These are phyloP conservation scores for Vespertilio murinus DNA, from an alignment of 2,797 vertebrate species.

Conservation along the genomic window DNA sequence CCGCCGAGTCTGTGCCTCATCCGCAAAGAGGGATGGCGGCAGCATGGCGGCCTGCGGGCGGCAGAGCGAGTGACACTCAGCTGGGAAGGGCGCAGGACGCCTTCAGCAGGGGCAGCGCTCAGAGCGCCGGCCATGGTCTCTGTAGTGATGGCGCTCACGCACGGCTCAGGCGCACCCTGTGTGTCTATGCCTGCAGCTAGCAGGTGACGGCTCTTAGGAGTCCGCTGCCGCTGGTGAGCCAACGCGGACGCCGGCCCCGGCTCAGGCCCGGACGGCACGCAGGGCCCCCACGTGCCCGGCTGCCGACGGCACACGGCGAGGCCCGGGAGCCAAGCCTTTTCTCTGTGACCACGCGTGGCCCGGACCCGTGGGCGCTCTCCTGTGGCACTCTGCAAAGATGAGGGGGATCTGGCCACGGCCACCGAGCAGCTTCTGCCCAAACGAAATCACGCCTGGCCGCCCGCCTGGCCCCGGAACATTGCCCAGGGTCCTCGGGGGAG, in stretches of 20 bases:
- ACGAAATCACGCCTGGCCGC: not conserved
- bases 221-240: not conserved
- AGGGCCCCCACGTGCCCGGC: not conserved
- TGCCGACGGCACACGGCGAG: not conserved
- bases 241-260: not conserved
- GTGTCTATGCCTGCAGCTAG: not conserved
- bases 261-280: fast-evolving
- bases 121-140: fast-evolving
- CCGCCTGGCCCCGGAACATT: too few species aligned
- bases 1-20: not conserved
- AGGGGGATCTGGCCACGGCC: not conserved
- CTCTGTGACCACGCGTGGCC: too few species aligned
- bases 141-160: not conserved
- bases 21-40: not conserved
- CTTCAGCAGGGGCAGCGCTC: not conserved
- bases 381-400: not conserved
- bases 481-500: not conserved
- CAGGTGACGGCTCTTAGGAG: not conserved
- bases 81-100: not conserved
- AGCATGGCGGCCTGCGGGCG: fast-evolving
- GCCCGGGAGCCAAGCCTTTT: fast-evolving
- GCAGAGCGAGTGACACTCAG: fast-evolving
- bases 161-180: not conserved
- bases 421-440: not conserved
- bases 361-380: too few species aligned